phyloP scores from a whole-genome alignment of 2,888 invertebrate genomes.

The Myopa tessellatipennis region DNA sequence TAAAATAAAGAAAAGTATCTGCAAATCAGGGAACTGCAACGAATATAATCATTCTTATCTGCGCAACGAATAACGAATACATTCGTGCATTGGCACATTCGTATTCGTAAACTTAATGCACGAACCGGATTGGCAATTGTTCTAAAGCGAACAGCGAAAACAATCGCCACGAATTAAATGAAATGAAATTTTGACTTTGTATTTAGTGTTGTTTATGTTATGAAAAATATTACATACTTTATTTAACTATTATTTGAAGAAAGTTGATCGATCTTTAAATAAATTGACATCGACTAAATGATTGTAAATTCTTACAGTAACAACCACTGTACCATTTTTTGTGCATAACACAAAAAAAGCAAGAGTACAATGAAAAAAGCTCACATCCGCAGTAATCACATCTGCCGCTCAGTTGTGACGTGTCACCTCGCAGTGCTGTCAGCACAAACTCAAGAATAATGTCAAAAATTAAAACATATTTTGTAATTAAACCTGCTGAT shows the following conservation, averaged over 20 bases:
- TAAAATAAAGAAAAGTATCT: background rate
- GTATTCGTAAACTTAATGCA: too few relatives aligned
- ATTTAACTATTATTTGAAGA: too few relatives aligned
- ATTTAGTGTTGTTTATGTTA: too few relatives aligned
- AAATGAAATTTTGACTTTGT: too few relatives aligned
- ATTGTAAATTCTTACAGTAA: background rate
- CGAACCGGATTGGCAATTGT: too few relatives aligned
- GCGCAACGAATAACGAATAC: too few relatives aligned
- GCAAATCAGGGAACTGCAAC: too few relatives aligned
- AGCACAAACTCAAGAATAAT: constrained; percentile 43
- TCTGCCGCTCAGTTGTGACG: constrained; percentile 9
- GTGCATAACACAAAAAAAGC: background rate
- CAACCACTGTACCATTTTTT: background rate
- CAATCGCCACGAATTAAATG: too few relatives aligned
- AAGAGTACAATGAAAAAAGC: background rate
- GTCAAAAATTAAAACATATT: constrained; percentile 49
- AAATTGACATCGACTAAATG: background rate
- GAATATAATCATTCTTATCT: too few relatives aligned
- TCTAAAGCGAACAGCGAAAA: too few relatives aligned
- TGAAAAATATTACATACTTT: too few relatives aligned
- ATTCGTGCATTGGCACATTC: too few relatives aligned
- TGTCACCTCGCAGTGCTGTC: constrained; percentile 25
- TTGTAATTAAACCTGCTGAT: constrained; percentile 51
- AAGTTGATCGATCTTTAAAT: background rate
- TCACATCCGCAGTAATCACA: background rate